phyloP scores from a whole-genome alignment of 2,888 invertebrate genomes.

The Agonopterix heracliana region DNA sequence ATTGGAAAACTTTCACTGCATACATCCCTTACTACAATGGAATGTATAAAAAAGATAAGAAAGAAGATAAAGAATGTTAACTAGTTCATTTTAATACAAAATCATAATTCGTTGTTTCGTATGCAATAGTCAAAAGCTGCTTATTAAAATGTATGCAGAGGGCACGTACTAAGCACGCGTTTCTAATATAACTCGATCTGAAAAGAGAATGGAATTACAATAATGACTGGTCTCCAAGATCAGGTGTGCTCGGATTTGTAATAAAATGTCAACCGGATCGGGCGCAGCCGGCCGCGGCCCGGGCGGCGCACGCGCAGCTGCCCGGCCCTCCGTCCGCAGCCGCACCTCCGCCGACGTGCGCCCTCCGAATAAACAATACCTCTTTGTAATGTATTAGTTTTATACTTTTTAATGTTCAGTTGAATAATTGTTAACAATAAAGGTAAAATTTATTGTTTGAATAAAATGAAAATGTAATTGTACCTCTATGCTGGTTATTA shows the following conservation, averaged over 20 bases:
- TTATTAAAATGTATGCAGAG: constrained; percentile 22
- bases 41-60: constrained; percentile 65
- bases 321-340: constrained; percentile 45
- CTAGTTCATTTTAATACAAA: background rate
- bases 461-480: background rate
- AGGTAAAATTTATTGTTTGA: constrained; percentile 5
- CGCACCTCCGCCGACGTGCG: constrained; percentile 40
- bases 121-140: constrained; percentile 13
- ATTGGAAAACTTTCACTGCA: constrained; percentile 82
- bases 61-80: constrained; percentile 9
- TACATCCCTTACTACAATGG: constrained; percentile 84
- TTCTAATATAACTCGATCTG: constrained; percentile 35
- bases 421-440: constrained; percentile 11
- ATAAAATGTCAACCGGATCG: constrained; percentile 62
- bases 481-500: background rate
- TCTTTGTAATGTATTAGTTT: constrained; percentile 37
- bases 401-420: constrained; percentile 28
- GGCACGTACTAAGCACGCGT: constrained; percentile 38
- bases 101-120: background rate
- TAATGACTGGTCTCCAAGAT: constrained; percentile 62
- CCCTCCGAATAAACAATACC: constrained; percentile 58
- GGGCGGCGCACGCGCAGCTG: constrained; percentile 70
- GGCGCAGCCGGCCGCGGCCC: constrained; percentile 58
- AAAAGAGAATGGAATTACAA: constrained; percentile 50
- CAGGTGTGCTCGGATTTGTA: constrained; percentile 71